Evolutionary conservation across 1,140 invertebrate species (phyloP), one percentile per base, ranked within the genome.

Genomic region (Polypedilum vanderplanki): DNA sequence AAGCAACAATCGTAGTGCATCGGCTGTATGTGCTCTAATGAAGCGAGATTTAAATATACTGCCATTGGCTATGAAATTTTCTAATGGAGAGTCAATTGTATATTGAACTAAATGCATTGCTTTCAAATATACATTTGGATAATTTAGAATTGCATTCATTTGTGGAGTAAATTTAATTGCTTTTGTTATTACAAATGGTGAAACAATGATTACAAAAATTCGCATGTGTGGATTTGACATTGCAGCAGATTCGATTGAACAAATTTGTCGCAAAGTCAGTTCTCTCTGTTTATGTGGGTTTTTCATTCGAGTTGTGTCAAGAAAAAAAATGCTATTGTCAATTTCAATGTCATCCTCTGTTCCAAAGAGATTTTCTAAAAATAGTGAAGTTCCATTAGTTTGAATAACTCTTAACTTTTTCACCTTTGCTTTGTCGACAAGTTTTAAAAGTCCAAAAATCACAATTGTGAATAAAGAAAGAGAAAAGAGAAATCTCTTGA

Each of bases 1-100:
- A 0, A 85, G 84, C 0, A 87, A 77, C 74, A 84, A 87, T 65
- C 87, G 79, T 1, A 87, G 76, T 10, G 85, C 80, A 76, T 87
- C 86, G n/a, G 80, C 85, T 82, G 83, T 87, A 78, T 81, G 85
- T 80, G 77, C 82, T 64, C 40, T 79, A 1, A 84, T 84, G 84
- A 85, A 86, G 4, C 75, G 74, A 75, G 84, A 85, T 0, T 78
- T 83, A 9, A 75, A 79, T 0, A 87, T 75, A 3, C 79, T 76
- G 0, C 82, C 83, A 9, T 76, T 79, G 0, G 74, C 73, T 74
- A 83, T 85, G 85, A 85, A 87, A 0, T 81, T 7, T n/a, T 86
- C 81, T 0, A 87, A 76, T 0, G 86, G 86, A 0, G 86, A 2
- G 18, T 70, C 65, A 18, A 9, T 9, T 20, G 65, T 10, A 7